Conservation (phyloP, 2,888 invertebrate species). For the Drosophila anomalipes region DNA sequence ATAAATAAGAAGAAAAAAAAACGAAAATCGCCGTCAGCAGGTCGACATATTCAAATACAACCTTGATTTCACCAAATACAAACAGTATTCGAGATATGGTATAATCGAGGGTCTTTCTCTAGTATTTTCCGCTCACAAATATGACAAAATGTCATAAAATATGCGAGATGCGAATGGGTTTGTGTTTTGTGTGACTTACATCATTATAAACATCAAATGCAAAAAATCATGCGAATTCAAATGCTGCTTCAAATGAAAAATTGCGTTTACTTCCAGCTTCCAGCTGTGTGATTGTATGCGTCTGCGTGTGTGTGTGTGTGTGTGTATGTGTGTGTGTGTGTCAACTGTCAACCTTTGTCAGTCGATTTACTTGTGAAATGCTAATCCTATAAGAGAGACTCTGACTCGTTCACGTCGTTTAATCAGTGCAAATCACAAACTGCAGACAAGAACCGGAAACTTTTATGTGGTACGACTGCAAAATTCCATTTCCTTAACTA, state of each 20-base stretch:
- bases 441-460: conserved; percentile 61
- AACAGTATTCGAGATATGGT: conserved; percentile 25
- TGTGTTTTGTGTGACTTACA: neutral
- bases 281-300: conserved; percentile 11
- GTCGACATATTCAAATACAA: conserved; percentile 36
- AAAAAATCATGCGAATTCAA: conserved; percentile 44
- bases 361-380: conserved; percentile 73
- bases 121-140: conserved; percentile 9
- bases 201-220: conserved; percentile 33
- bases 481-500: conserved; percentile 77
- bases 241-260: conserved; percentile 40
- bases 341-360: conserved; percentile 81
- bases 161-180: neutral
- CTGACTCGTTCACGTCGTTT: conserved; percentile 51
- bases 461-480: conserved; percentile 57
- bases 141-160: conserved; percentile 14
- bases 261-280: conserved; percentile 24
- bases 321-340: conserved; percentile 35
- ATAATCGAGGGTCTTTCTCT: conserved; percentile 20
- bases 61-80: conserved; percentile 47
- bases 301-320: conserved; percentile 16
- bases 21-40: conserved; percentile 5
- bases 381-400: conserved; percentile 69
- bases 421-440: conserved; percentile 63
- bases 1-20: neutral